Evolutionary conservation across 1,140 invertebrate species (phyloP).

Genomic region (Trinorchestia longiramus): DNA sequence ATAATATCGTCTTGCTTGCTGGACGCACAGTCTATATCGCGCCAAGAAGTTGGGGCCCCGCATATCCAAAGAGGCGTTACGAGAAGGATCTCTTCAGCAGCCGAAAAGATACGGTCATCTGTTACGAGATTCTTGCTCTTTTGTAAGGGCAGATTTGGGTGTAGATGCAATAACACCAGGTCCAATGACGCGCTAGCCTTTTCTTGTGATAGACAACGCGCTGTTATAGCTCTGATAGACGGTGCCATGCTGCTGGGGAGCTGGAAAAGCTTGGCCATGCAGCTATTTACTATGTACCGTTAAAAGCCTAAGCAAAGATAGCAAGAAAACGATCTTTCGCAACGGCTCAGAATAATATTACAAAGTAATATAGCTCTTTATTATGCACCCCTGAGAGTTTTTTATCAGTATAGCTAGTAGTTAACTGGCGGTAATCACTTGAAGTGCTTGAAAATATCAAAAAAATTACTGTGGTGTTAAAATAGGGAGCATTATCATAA

Average conservation of each 20-base stretch:
- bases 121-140: conserved; percentile 7
- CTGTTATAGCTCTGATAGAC: background rate
- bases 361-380: background rate
- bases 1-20: background rate
- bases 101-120: background rate
- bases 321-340: background rate
- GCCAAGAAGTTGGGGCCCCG: background rate
- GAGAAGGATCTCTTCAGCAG: background rate
- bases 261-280: background rate
- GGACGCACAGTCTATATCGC: background rate
- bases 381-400: too few species aligned
- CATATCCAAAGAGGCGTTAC: background rate
- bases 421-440: too few species aligned
- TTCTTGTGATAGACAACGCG: conserved; percentile 6
- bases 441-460: too few species aligned
- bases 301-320: background rate
- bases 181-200: background rate
- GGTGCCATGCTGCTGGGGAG: background rate
- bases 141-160: background rate
- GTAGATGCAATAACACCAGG: background rate
- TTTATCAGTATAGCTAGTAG: too few species aligned
- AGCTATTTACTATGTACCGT: background rate
- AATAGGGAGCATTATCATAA: too few species aligned
- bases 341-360: background rate
- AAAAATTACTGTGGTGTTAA: too few species aligned